These are phyloP conservation scores for Pitangus sulphuratus DNA, from an alignment of 2,797 vertebrate species.

Conservation along the genomic window DNA sequence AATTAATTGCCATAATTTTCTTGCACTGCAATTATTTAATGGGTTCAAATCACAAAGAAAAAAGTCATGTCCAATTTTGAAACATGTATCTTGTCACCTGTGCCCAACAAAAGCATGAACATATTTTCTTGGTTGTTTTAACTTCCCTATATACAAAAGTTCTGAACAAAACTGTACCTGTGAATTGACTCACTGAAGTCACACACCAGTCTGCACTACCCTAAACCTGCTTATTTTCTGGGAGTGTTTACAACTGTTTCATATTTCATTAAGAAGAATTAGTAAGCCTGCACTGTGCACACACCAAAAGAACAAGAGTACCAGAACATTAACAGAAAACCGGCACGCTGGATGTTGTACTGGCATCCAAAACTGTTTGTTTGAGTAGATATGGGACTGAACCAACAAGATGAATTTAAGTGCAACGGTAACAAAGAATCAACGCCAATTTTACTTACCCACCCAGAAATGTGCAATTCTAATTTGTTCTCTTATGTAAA, in stretches of 20 bases:
- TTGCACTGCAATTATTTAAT: neutral
- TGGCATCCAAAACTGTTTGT: neutral
- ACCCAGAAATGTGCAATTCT: neutral
- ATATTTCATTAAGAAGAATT: neutral
- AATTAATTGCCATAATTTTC: neutral
- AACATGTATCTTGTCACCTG: neutral
- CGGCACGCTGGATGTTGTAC: neutral
- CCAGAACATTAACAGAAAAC: neutral
- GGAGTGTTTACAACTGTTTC: neutral
- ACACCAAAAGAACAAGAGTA: neutral
- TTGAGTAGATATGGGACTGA: neutral
- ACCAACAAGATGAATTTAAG: neutral
- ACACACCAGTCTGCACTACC: neutral
- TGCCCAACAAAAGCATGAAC: neutral
- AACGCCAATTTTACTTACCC: neutral
- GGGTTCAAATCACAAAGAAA: neutral
- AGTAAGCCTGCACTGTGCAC: fast-evolving
- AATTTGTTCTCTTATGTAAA: neutral
- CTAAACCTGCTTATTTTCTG: neutral
- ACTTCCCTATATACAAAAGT: neutral
- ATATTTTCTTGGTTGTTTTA: neutral
- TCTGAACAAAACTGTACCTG: neutral
- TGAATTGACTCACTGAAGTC: neutral
- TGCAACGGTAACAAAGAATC: neutral
- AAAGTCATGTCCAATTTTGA: neutral